These are phyloP conservation scores for Eospalax fontanierii DNA, from an alignment of 2,797 vertebrate genomes.

Conservation along the genomic window DNA sequence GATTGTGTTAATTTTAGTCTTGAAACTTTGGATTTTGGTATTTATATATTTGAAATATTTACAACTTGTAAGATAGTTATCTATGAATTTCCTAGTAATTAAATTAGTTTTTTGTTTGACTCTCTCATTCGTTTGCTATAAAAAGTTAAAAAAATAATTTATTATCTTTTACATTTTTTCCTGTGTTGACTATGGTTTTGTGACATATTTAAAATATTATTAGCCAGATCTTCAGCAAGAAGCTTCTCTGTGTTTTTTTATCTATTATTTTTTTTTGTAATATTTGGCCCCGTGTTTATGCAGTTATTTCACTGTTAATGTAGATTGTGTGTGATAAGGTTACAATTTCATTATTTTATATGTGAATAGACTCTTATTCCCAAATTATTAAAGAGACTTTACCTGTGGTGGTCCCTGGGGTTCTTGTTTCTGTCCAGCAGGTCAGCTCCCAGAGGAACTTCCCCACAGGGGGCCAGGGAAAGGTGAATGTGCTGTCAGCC, in stretches of 20 bases:
- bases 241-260: no score
- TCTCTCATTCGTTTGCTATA: no score
- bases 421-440: no score
- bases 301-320: not conserved
- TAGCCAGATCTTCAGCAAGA: no score
- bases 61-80: not conserved
- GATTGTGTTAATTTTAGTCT: not conserved
- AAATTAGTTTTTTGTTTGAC: not conserved
- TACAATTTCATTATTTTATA: not conserved
- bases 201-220: not conserved
- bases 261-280: not conserved
- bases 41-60: not conserved
- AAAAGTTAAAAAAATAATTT: not conserved
- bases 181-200: no score
- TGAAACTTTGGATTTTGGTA: no score
- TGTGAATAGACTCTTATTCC: not conserved
- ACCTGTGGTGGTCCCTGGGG: no score
- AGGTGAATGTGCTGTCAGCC: no score
- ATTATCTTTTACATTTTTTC: not conserved
- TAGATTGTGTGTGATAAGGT: not conserved
- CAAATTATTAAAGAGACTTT: not conserved
- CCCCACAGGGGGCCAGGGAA: no score
- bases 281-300: not conserved
- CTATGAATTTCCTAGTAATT: not conserved
- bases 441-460: no score